Evolutionary conservation across 2,888 invertebrate genomes (phyloP).

Genomic region (Capitulum mitella): DNA sequence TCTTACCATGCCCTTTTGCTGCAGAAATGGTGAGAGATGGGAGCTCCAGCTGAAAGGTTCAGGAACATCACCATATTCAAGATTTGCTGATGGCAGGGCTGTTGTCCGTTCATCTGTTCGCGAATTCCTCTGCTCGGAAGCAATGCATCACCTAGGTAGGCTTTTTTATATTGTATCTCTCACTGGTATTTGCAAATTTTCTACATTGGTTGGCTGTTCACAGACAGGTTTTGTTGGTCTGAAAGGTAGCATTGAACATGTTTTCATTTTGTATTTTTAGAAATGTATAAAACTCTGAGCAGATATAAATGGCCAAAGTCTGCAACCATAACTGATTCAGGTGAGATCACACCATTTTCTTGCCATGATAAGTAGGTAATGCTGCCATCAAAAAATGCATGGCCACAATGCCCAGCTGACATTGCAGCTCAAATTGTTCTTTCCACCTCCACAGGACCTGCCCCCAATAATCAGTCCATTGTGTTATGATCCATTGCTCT

Average conservation of each 20-base stretch:
- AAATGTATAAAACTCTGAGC: not conserved
- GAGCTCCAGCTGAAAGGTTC: constrained; percentile 61
- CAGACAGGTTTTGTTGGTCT: not conserved
- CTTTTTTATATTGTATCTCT: constrained; percentile 32
- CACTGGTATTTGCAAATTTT: not conserved
- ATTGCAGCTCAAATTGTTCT: not conserved
- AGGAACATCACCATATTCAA: constrained; percentile 58
- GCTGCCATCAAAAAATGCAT: not conserved
- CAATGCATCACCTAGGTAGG: constrained; percentile 50
- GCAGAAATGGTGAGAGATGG: constrained; percentile 54
- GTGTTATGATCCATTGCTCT: not conserved
- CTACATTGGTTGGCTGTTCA: not conserved
- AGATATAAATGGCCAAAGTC: not conserved
- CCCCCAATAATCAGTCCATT: not conserved
- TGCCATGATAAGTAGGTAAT: not conserved
- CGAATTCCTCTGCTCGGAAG: constrained; percentile 59
- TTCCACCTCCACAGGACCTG: not conserved
- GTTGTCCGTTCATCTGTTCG: constrained; percentile 56
- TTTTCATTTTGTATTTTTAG: not conserved
- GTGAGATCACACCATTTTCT: too few species aligned
- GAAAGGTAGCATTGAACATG: not conserved
- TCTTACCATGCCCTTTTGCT: too few species aligned
- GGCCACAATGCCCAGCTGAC: not conserved
- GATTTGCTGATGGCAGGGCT: constrained; percentile 57
- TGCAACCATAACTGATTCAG: too few species aligned